These are phyloP conservation scores for Vollenhovia emeryi DNA, from an alignment of 1,140 invertebrate species.

Conservation along the genomic window DNA sequence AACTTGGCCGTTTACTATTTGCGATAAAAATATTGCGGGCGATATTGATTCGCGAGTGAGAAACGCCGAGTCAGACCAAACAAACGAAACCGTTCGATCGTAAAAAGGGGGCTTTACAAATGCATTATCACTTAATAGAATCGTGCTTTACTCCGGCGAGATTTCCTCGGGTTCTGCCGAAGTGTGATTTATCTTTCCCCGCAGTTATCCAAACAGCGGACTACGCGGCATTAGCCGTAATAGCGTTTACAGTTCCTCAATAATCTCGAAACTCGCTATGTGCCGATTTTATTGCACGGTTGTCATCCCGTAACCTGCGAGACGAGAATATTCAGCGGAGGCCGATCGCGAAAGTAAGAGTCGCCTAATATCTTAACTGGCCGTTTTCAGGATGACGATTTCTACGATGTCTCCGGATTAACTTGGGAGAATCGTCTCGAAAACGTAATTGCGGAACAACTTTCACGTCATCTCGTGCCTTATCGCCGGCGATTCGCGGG, in stretches of 20 bases:
- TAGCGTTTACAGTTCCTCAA: background rate
- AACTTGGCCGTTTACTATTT: background rate
- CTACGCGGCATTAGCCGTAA: background rate
- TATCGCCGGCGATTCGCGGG: background rate
- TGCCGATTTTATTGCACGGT: constrained; percentile 12
- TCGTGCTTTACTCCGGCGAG: background rate
- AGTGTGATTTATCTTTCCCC: background rate
- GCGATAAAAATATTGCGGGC: background rate
- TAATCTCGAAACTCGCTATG: constrained; percentile 12
- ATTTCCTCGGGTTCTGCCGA: background rate
- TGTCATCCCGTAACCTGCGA: background rate
- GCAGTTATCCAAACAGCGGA: background rate
- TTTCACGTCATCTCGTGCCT: constrained; percentile 29
- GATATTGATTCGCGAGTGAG: background rate
- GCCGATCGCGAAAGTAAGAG: constrained; percentile 54
- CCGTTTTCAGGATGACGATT: constrained; percentile 27
- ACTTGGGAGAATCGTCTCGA: background rate
- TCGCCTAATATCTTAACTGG: constrained; percentile 20
- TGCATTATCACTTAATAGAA: background rate
- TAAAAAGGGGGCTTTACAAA: too few species aligned
- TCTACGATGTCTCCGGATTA: constrained; percentile 24
- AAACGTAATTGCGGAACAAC: background rate
- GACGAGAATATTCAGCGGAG: background rate
- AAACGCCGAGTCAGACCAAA: background rate
- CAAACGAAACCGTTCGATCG: background rate